Evolutionary conservation across 2,888 invertebrate species (phyloP).

Genomic region (Antitype chi): DNA sequence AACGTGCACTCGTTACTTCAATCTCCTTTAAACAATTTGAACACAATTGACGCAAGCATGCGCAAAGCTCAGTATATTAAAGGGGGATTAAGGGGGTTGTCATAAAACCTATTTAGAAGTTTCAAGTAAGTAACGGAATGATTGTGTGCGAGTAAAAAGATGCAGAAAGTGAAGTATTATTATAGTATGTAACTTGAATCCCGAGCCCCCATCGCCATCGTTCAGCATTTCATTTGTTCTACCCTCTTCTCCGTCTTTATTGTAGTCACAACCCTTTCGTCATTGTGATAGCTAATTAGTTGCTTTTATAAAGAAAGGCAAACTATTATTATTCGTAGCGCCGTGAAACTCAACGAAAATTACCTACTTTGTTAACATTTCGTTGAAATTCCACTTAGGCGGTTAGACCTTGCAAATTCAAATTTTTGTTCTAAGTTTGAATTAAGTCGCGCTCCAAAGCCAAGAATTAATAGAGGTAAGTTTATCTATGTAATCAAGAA

Average conservation of each 20-base stretch:
- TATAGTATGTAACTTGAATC: neutral
- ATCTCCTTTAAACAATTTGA: conserved; percentile 1
- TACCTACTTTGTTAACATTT: neutral
- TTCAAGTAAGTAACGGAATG: conserved; percentile 5
- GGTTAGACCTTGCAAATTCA: neutral
- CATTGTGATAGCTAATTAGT: conserved; percentile 41
- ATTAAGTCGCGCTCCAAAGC: neutral
- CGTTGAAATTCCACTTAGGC: neutral
- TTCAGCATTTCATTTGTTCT: conserved; percentile 62
- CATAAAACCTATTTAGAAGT: neutral
- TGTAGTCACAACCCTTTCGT: conserved; percentile 26
- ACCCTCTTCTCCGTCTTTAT: conserved; percentile 19
- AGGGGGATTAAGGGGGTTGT: too few relatives aligned
- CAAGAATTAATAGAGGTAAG: conserved; percentile 6
- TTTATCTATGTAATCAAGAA: neutral
- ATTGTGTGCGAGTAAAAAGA: neutral
- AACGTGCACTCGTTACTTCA: neutral
- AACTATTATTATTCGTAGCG: neutral
- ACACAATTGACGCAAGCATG: conserved; percentile 1
- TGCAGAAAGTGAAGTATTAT: neutral
- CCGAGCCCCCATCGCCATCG: conserved; percentile 19
- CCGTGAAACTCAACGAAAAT: neutral
- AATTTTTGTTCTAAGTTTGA: conserved; percentile 12
- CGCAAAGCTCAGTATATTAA: neutral
- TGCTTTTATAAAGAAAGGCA: conserved; percentile 24